A percentile compares a stretch with the other conserved stretches of the same genome.
phyloP scores from a whole-genome alignment of 2,797 vertebrate species.

The Odontamblyopus rebecca region DNA sequence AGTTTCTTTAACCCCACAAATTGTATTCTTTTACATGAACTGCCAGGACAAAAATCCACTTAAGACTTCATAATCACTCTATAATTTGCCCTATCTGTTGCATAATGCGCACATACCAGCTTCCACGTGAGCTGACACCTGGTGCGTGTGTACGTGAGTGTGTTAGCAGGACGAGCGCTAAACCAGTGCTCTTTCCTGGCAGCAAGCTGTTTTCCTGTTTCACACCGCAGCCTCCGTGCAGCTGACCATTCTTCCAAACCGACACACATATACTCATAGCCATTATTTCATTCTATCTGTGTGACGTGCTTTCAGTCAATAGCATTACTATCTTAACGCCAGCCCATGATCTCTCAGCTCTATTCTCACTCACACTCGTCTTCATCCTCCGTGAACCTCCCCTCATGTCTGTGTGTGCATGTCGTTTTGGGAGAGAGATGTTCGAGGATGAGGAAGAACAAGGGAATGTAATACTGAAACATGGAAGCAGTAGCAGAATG shows the following conservation, averaged over 20 bases:
- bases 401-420: conserved; percentile 56
- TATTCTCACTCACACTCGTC: conserved; percentile 5
- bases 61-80: too few species aligned
- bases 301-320: conserved; percentile 32
- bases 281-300: conserved; percentile 29
- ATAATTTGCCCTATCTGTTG: too few species aligned
- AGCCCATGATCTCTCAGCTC: conserved; percentile 12
- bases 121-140: conserved; percentile 39
- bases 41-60: too few species aligned
- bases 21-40: too few species aligned
- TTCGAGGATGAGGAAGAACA: conserved; percentile 37
- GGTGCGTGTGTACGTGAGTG: conserved; percentile 9
- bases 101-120: background rate
- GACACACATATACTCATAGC: conserved; percentile 46
- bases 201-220: conserved; percentile 72
- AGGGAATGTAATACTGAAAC: conserved; percentile 54
- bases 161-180: conserved; percentile 37
- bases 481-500: conserved; percentile 48
- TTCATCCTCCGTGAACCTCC: background rate
- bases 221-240: conserved; percentile 53
- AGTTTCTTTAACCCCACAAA: too few species aligned
- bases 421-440: conserved; percentile 54
- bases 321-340: conserved; percentile 28
- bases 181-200: conserved; percentile 60
- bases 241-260: conserved; percentile 49